These are phyloP conservation scores for Clarias gariepinus DNA, from an alignment of 2,113 vertebrate genomes.

Conservation along the genomic window DNA sequence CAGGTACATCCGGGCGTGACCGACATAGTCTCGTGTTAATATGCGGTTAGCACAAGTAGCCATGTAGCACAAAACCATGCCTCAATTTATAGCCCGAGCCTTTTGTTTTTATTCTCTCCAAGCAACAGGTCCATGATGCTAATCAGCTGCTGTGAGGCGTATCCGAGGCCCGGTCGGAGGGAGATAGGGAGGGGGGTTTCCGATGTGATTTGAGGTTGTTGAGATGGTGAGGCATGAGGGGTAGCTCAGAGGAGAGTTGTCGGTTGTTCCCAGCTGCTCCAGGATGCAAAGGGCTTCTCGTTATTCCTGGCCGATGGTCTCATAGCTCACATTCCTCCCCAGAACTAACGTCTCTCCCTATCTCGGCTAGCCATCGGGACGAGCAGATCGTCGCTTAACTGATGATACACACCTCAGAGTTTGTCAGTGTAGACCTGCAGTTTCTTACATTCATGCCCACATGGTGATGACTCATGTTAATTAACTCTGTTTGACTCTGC, in stretches of 20 bases:
- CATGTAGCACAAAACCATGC: neutral
- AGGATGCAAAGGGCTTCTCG: constrained; percentile 34
- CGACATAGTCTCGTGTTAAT: constrained; percentile 9
- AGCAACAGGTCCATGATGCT: neutral
- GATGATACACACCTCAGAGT: neutral
- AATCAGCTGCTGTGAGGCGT: neutral
- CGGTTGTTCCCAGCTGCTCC: constrained; percentile 23
- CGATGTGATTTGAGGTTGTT: neutral
- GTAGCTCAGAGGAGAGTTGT: constrained; percentile 2
- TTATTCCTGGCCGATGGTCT: constrained; percentile 42
- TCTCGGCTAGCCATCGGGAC: neutral
- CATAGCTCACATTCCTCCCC: constrained; percentile 48
- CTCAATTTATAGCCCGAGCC: neutral
- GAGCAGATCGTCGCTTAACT: neutral
- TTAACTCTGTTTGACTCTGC: constrained; percentile 9
- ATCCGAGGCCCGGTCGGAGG: neutral
- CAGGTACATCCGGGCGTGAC: constrained; percentile 15
- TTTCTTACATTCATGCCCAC: neutral
- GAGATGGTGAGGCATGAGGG: neutral
- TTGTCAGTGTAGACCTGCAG: neutral
- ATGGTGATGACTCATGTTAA: constrained; percentile 7
- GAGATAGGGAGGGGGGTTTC: neutral
- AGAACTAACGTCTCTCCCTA: constrained; percentile 11
- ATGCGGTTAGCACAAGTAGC: neutral
- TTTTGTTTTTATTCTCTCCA: neutral